Percentiles rank a stretch among this genome's conserved stretches.
Evolutionary conservation across 2,797 vertebrate genomes (phyloP).

Genomic region (Sitta carolinensis): DNA sequence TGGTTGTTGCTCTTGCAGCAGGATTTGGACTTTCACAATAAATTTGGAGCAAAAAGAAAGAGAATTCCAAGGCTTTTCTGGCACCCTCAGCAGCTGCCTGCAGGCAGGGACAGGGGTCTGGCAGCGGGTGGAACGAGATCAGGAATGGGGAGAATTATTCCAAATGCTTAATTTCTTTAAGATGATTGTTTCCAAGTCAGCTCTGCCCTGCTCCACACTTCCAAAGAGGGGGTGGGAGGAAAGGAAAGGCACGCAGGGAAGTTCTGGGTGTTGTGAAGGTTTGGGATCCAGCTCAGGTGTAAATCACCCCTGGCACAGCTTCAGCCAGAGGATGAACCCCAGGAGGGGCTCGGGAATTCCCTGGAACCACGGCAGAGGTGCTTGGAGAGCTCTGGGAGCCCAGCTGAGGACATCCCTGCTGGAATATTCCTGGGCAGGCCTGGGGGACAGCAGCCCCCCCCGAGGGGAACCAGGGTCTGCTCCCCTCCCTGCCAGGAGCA

Average conservation of each 20-base stretch:
- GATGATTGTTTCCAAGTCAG: not conserved
- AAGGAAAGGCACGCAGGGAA: not conserved
- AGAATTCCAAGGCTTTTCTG: not conserved
- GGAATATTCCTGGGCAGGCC: too few species aligned
- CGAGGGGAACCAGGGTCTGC: not conserved
- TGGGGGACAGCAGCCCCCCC: not conserved
- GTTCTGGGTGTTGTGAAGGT: not conserved
- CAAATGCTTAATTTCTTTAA: not conserved
- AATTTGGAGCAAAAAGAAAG: not conserved
- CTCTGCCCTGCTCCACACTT: not conserved
- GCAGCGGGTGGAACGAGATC: not conserved
- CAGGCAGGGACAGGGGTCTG: accelerated
- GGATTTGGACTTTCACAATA: not conserved
- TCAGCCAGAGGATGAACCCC: not conserved
- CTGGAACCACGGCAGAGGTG: not conserved
- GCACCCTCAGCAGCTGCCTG: not conserved
- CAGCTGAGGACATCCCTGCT: not conserved
- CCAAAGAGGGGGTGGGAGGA: not conserved
- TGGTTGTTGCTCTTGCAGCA: not conserved
- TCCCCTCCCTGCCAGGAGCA: not conserved
- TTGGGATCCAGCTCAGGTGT: not conserved
- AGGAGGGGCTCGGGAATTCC: too few species aligned
- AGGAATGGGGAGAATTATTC: not conserved
- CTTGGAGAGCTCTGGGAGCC: not conserved
- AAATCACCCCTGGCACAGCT: not conserved